These are phyloP conservation scores for Drymonia ruficornis DNA, from an alignment of 2,888 invertebrate genomes.

Conservation along the genomic window DNA sequence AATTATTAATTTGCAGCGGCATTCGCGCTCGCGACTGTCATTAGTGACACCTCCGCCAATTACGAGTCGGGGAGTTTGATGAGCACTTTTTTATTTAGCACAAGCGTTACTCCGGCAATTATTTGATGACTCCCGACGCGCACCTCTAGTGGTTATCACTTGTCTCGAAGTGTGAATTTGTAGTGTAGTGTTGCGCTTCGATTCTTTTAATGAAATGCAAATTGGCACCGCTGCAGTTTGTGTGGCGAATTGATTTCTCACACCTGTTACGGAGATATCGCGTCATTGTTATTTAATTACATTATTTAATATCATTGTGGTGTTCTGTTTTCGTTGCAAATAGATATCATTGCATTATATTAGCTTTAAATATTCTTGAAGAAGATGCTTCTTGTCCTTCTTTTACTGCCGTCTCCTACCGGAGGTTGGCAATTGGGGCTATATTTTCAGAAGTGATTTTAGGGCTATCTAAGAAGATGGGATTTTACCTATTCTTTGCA, in stretches of 20 bases:
- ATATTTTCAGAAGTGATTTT: no score
- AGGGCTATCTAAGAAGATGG: no score
- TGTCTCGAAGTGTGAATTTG: slow-evolving; percentile 47
- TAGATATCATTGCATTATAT: no score
- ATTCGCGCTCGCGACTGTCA: slow-evolving; percentile 66
- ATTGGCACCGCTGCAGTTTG: slow-evolving; percentile 13
- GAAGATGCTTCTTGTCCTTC: no score
- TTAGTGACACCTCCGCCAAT: slow-evolving; percentile 85
- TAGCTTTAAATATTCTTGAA: no score
- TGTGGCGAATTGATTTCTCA: slow-evolving; percentile 5
- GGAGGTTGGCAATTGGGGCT: no score
- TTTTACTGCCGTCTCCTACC: no score
- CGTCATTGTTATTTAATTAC: not conserved
- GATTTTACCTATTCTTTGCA: no score
- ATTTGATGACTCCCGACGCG: slow-evolving; percentile 75
- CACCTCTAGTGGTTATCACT: slow-evolving; percentile 56
- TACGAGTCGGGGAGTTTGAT: slow-evolving; percentile 78
- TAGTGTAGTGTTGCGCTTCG: slow-evolving; percentile 54
- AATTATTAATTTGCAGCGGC: slow-evolving; percentile 82
- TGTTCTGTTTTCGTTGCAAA: not conserved
- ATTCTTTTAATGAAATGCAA: slow-evolving; percentile 46
- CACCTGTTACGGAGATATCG: slow-evolving; percentile 8
- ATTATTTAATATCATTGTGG: not conserved
- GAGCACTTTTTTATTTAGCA: slow-evolving; percentile 80
- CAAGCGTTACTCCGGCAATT: slow-evolving; percentile 79